A percentile compares a stretch with the other conserved stretches of the same genome.
phyloP scores from a whole-genome alignment of 2,888 invertebrate genomes.

The Exephanes ischioxanthus region DNA sequence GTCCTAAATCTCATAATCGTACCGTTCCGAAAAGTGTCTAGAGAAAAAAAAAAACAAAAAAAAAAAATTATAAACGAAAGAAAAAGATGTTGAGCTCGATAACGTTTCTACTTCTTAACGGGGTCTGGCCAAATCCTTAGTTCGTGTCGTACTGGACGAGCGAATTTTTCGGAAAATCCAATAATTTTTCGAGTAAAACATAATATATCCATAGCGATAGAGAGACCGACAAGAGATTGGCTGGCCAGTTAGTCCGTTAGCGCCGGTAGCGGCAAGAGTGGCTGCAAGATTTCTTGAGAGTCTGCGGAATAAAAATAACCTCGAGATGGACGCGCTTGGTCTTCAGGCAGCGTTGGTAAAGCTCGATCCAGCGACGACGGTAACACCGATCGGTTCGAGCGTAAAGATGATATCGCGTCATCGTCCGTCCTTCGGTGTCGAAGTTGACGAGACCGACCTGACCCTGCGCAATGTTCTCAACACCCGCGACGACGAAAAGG shows the following conservation, averaged over 20 bases:
- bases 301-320: slow-evolving; percentile 26
- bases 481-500: slow-evolving; percentile 56
- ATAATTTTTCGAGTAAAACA: neutral
- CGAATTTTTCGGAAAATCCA: slow-evolving; percentile 1
- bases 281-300: slow-evolving; percentile 11
- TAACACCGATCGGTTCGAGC: slow-evolving; percentile 81
- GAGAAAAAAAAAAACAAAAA: slow-evolving; percentile 10
- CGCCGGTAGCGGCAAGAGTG: neutral
- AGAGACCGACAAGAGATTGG: neutral
- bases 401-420: slow-evolving; percentile 76
- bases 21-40: neutral
- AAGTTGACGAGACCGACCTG: slow-evolving; percentile 77
- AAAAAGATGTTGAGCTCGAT: slow-evolving; percentile 56
- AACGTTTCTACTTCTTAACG: slow-evolving; percentile 50
- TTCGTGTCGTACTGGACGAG: slow-evolving; percentile 8
- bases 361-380: slow-evolving; percentile 83
- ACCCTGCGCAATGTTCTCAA: slow-evolving; percentile 72
- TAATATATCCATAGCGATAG: slow-evolving; percentile 9
- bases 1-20: slow-evolving; percentile 8
- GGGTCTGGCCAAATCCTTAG: slow-evolving; percentile 60
- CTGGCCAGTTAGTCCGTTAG: slow-evolving; percentile 3
- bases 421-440: slow-evolving; percentile 67
- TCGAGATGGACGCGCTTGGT: slow-evolving; percentile 81
- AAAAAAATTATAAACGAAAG: slow-evolving; percentile 24
- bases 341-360: slow-evolving; percentile 83